Percentiles rank a stretch among this genome's conserved stretches.
Conservation (phyloP, 1,140 invertebrate genomes). For the Drosophila bocki region DNA sequence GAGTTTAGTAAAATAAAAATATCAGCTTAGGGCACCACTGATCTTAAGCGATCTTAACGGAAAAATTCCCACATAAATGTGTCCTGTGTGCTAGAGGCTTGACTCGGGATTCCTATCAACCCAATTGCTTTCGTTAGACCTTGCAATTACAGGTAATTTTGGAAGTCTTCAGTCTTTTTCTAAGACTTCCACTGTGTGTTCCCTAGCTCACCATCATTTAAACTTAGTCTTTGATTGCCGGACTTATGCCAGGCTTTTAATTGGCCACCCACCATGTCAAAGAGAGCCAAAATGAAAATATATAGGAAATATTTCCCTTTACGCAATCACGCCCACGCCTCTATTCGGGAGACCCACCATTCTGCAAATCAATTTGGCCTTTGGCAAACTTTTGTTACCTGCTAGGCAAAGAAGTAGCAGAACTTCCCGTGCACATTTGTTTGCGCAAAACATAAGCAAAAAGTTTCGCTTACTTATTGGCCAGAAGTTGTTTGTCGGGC, state of each 20-base stretch:
- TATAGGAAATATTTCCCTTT: slow-evolving; percentile 35
- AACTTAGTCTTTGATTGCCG: slow-evolving; percentile 59
- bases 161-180: slow-evolving; percentile 3
- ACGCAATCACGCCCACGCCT: slow-evolving; percentile 4
- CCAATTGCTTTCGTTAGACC: slow-evolving; percentile 46
- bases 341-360: slow-evolving; percentile 17
- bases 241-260: slow-evolving; percentile 71
- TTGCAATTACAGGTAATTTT: slow-evolving; percentile 64
- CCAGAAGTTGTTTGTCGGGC: slow-evolving; percentile 53
- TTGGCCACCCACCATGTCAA: slow-evolving; percentile 69
- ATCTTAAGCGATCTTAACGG: not conserved
- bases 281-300: slow-evolving; percentile 68
- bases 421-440: slow-evolving; percentile 61
- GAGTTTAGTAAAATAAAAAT: too few species aligned
- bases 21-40: too few species aligned
- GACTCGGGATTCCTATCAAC: not conserved
- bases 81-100: not conserved
- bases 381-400: slow-evolving; percentile 67
- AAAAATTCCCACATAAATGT: not conserved
- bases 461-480: slow-evolving; percentile 77
- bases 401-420: slow-evolving; percentile 33
- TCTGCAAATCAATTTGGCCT: slow-evolving; percentile 75
- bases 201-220: not conserved
- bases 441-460: slow-evolving; percentile 71
- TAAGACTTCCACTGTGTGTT: not conserved